Base-by-base conservation (phyloP, 64 coral and sea anemone species). In the Montipora cactus region DNA sequence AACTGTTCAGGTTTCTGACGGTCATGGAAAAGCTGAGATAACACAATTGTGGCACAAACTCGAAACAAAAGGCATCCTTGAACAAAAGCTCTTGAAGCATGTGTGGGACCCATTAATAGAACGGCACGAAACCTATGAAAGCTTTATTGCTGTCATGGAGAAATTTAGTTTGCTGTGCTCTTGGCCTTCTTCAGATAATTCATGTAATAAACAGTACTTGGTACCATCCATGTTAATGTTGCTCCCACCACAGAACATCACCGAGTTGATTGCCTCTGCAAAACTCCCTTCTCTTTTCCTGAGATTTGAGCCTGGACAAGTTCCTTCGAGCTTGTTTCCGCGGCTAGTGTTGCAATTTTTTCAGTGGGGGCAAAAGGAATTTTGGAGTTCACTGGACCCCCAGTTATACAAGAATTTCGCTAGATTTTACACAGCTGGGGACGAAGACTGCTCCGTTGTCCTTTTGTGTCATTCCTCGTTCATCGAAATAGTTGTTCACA, bases 141-240 rank as follows among this genome's bases (percentile, higher is more conserved):
- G 82, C 44, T 64, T 86, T 15, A 70, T 86, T 22, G 82, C 62
- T 2, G 49, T 86, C 82, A 86, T 86, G 82, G 82, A 86, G 47
- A 86, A 86, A 71, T 86, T 86, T 19, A 71, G 82, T 64, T 49
- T 86, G 66, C 47, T 86, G 62, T 86, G 82, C 68, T 7, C 19
- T 4, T 86, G 82, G 82, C 66, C 82, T 68, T 69, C 66, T 49
- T 70, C 82, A 70, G 82, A 68, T 48, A 8, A 62, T 47, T 44
- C 69, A 37, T 7, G 9, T 57, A 6, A 15, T 12, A 77, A 88
- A 16, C 4, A 76, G 20, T 88, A 76, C 49, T 16, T 88, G 10
- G 67, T 88, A 9, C 87, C 87, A 44, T 88, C 87, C 70, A 88
- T 88, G 87, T 47, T 88, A 21, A 76, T 76, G 49, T 88, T 49